Conservation (phyloP, 2,113 vertebrate species). For the Ammodytes marinus region DNA sequence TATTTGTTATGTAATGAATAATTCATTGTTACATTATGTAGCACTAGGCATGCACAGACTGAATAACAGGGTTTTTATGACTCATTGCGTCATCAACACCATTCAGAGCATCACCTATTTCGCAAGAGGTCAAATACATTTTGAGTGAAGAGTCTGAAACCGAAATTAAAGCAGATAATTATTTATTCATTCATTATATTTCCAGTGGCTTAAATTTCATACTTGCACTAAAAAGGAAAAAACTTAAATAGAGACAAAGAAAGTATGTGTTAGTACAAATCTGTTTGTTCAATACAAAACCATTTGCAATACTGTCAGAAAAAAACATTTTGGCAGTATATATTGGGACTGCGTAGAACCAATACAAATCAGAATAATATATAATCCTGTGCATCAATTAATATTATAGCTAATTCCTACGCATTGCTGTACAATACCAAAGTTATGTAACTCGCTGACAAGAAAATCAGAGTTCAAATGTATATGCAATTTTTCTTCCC, state of each 20-base stretch:
- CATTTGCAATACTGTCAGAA: slow-evolving; percentile 86
- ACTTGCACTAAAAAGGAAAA: slow-evolving; percentile 72
- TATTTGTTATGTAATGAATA: slow-evolving; percentile 5
- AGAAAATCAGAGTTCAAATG: slow-evolving; percentile 49
- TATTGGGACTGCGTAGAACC: slow-evolving; percentile 73
- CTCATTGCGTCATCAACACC: background rate
- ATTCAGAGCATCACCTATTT: slow-evolving; percentile 12
- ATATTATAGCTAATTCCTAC: slow-evolving; percentile 30
- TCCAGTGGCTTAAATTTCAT: slow-evolving; percentile 73
- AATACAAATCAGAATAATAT: slow-evolving; percentile 68
- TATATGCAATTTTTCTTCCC: slow-evolving; percentile 55
- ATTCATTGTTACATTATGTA: slow-evolving; percentile 18
- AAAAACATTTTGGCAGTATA: slow-evolving; percentile 80
- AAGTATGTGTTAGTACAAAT: slow-evolving; percentile 83
- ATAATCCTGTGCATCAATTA: slow-evolving; percentile 42
- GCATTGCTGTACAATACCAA: slow-evolving; percentile 43
- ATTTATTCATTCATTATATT: slow-evolving; percentile 84
- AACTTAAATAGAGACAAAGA: slow-evolving; percentile 78
- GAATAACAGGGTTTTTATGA: slow-evolving; percentile 19
- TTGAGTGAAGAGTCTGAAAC: slow-evolving; percentile 36
- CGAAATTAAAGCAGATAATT: slow-evolving; percentile 64
- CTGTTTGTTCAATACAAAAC: slow-evolving; percentile 88
- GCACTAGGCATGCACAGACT: background rate
- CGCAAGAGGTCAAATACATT: background rate
- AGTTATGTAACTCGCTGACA: slow-evolving; percentile 42